Conservation (phyloP, 2,797 vertebrate species). For the Malurus splendens region DNA sequence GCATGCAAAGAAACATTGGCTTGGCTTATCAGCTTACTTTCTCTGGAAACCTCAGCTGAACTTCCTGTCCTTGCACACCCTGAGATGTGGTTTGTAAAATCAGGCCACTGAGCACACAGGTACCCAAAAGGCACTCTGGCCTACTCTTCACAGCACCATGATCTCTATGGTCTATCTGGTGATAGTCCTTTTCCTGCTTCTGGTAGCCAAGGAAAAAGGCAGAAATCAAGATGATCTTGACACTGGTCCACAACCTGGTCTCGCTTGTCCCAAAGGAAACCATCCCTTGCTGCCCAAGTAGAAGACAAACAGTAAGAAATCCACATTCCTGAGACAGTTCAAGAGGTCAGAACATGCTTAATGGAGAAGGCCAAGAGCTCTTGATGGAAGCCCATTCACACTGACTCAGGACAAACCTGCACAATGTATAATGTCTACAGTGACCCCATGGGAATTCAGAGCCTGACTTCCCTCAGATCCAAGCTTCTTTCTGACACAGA, state of each 20-base stretch:
- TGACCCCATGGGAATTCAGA: not conserved
- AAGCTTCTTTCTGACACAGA: not conserved
- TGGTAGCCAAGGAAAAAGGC: not conserved
- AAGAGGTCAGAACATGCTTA: not conserved
- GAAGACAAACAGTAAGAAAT: not conserved
- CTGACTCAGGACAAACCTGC: not conserved
- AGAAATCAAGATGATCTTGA: not conserved
- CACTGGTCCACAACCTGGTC: not conserved
- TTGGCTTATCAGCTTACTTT: not conserved
- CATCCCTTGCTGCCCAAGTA: not conserved
- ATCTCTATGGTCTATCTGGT: not conserved
- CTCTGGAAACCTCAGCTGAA: constrained; percentile 2
- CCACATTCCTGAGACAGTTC: not conserved
- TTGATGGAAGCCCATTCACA: not conserved
- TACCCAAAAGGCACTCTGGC: not conserved
- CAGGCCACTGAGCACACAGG: not conserved
- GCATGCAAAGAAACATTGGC: not conserved
- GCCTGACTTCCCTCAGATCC: not conserved
- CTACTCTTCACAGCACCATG: not conserved
- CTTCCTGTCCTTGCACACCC: not conserved
- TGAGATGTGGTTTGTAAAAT: not conserved
- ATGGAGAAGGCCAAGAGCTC: not conserved
- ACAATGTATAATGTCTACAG: not conserved
- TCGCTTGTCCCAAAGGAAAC: not conserved
- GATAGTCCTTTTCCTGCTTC: not conserved